Conservation (phyloP, 37 sponge, comb jelly and placozoan genomes). For the Ephydatia muelleri region DNA sequence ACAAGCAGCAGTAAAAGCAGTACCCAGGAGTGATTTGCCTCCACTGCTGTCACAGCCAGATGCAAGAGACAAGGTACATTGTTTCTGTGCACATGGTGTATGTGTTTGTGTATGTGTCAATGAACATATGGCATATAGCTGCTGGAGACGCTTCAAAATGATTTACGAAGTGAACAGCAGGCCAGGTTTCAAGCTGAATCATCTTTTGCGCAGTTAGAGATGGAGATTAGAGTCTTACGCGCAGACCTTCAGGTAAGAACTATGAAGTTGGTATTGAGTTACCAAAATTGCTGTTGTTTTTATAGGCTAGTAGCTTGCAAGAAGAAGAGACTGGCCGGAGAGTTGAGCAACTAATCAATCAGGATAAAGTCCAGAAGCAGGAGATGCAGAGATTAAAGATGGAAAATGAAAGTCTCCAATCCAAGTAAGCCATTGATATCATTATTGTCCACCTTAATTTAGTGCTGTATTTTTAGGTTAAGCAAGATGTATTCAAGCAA, state of each 20-base stretch:
- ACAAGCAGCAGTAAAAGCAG: slow-evolving; percentile 46
- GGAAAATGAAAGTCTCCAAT: slow-evolving; percentile 55
- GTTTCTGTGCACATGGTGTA: too few relatives aligned
- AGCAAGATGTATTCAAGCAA: slow-evolving; percentile 28
- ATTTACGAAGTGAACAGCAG: slow-evolving; percentile 30
- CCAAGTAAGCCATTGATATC: slow-evolving; percentile 15
- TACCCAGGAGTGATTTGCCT: slow-evolving; percentile 39
- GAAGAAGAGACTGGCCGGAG: slow-evolving; percentile 53
- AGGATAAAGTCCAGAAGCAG: slow-evolving; percentile 24
- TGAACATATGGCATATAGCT: not conserved
- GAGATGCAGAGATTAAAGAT: slow-evolving; percentile 50
- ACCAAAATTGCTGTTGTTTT: not conserved
- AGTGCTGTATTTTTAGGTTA: slow-evolving; percentile 10
- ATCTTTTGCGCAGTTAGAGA: slow-evolving; percentile 20
- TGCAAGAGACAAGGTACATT: too few relatives aligned
- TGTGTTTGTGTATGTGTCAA: too few relatives aligned
- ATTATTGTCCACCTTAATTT: not conserved
- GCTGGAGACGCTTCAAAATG: slow-evolving; percentile 27
- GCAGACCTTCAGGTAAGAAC: slow-evolving; percentile 57
- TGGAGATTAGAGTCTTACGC: slow-evolving; percentile 47
- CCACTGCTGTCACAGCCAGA: not conserved
- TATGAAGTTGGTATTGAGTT: not conserved
- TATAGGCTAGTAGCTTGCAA: slow-evolving; percentile 50
- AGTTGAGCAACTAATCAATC: slow-evolving; percentile 25
- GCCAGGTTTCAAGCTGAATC: slow-evolving; percentile 17